Conservation (phyloP, 1,140 invertebrate genomes). For the Pygmarrhopalites habei region DNA sequence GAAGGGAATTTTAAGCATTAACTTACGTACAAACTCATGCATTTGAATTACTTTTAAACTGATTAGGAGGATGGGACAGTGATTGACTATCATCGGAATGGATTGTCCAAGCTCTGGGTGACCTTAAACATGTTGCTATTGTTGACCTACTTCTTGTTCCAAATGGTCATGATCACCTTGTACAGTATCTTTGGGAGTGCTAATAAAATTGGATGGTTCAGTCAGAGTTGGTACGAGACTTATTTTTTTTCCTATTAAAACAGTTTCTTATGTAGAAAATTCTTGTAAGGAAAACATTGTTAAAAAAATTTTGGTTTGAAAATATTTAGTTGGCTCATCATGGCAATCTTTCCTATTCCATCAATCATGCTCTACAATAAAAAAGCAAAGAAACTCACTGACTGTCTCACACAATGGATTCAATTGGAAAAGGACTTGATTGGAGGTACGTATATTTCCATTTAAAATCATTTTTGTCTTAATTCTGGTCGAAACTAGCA, state of each 20-base stretch:
- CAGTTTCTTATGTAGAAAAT: too few relatives aligned
- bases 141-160: slow-evolving; percentile 32
- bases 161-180: slow-evolving; percentile 38
- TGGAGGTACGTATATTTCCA: slow-evolving; percentile 27
- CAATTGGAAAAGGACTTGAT: slow-evolving; percentile 39
- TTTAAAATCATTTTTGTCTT: background rate
- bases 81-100: slow-evolving; percentile 34
- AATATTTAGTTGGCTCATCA: slow-evolving; percentile 40
- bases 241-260: too few relatives aligned
- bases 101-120: slow-evolving; percentile 32
- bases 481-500: background rate
- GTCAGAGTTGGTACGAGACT: too few relatives aligned
- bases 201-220: slow-evolving; percentile 37
- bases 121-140: slow-evolving; percentile 25
- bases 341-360: slow-evolving; percentile 36
- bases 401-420: slow-evolving; percentile 38
- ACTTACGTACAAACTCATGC: too few relatives aligned
- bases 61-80: slow-evolving; percentile 39
- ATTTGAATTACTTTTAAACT: too few relatives aligned
- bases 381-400: slow-evolving; percentile 36
- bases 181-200: slow-evolving; percentile 29
- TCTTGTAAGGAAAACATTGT: too few relatives aligned
- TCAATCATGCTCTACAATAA: slow-evolving; percentile 36
- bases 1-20: too few relatives aligned
- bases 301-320: too few relatives aligned